A percentile compares a stretch with the other conserved stretches of the same genome.
phyloP scores from a whole-genome alignment of 2,113 vertebrate species.

The Tenebrosternarchus preto region DNA sequence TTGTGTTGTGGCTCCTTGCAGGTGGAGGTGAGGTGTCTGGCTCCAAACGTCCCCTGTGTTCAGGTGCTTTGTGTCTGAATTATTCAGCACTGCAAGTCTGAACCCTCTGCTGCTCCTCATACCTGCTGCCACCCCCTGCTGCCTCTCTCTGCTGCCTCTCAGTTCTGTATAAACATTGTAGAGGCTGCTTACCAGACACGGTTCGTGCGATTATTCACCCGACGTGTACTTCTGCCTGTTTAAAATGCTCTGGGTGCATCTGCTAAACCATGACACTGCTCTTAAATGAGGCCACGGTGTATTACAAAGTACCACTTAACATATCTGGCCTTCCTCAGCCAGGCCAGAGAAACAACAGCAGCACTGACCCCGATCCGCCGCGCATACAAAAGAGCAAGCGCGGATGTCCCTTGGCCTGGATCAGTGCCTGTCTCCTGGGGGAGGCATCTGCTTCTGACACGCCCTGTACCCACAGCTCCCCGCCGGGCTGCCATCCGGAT shows the following conservation, averaged over 20 bases:
- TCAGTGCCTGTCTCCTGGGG: not conserved
- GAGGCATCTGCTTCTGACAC: slow-evolving; percentile 33
- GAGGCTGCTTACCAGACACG: slow-evolving; percentile 37
- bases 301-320: slow-evolving; percentile 44
- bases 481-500: slow-evolving; percentile 31
- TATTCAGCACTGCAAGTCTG: slow-evolving; percentile 32
- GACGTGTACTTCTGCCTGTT: slow-evolving; percentile 37
- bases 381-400: slow-evolving; percentile 13
- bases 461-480: slow-evolving; percentile 17
- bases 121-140: slow-evolving; percentile 28
- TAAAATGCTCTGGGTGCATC: slow-evolving; percentile 32
- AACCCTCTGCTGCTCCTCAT: slow-evolving; percentile 7
- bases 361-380: slow-evolving; percentile 12
- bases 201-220: slow-evolving; percentile 29
- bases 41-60: not conserved
- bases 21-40: not conserved
- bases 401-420: slow-evolving; percentile 29
- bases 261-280: slow-evolving; percentile 2
- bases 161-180: slow-evolving; percentile 21
- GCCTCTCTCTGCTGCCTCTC: slow-evolving; percentile 23
- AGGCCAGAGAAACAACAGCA: slow-evolving; percentile 16
- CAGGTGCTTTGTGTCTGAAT: slow-evolving; percentile 25
- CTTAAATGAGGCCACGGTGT: slow-evolving; percentile 36
- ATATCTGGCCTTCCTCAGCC: slow-evolving; percentile 26
- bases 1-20: not conserved